Conservation (phyloP, 2,888 invertebrate genomes). For the Hermodice carunculata region DNA sequence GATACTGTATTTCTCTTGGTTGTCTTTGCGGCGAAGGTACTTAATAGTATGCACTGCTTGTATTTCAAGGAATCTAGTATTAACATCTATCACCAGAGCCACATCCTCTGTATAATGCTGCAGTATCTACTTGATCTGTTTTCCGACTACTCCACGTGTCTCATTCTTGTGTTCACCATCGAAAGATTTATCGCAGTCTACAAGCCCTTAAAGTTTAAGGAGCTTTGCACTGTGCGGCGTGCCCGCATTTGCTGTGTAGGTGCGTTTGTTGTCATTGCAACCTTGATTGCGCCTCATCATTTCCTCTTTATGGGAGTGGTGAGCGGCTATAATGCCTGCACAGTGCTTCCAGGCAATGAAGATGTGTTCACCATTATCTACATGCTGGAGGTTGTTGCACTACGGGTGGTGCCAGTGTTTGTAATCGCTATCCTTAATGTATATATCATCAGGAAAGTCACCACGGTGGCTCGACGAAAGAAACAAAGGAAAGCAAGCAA, state of each 20-base stretch:
- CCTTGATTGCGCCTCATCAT: slow-evolving; percentile 40
- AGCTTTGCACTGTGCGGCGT: slow-evolving; percentile 39
- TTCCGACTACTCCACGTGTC: slow-evolving; percentile 42
- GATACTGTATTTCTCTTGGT: slow-evolving; percentile 43
- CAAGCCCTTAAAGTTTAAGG: slow-evolving; percentile 41
- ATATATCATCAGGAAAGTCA: slow-evolving; percentile 42
- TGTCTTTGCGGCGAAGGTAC: slow-evolving; percentile 36
- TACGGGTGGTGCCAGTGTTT: slow-evolving; percentile 40
- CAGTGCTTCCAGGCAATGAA: slow-evolving; percentile 21
- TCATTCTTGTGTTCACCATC: slow-evolving; percentile 45
- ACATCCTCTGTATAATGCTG: slow-evolving; percentile 29
- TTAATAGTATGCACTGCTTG: slow-evolving; percentile 38
- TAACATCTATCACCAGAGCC: slow-evolving; percentile 33
- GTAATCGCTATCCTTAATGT: slow-evolving; percentile 43
- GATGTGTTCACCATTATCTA: slow-evolving; percentile 29
- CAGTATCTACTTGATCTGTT: slow-evolving; percentile 42
- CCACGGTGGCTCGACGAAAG: slow-evolving; percentile 4
- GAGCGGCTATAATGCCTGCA: slow-evolving; percentile 28
- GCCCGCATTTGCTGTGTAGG: slow-evolving; percentile 27
- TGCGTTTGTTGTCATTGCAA: slow-evolving; percentile 24
- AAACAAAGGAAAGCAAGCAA: slow-evolving; percentile 8
- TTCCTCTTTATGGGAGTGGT: slow-evolving; percentile 29
- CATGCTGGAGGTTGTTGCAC: slow-evolving; percentile 34
- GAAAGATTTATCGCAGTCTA: slow-evolving; percentile 44
- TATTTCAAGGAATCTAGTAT: slow-evolving; percentile 25